These are phyloP conservation scores for Dysdera silvatica DNA, from an alignment of 1,140 invertebrate species.

Conservation along the genomic window DNA sequence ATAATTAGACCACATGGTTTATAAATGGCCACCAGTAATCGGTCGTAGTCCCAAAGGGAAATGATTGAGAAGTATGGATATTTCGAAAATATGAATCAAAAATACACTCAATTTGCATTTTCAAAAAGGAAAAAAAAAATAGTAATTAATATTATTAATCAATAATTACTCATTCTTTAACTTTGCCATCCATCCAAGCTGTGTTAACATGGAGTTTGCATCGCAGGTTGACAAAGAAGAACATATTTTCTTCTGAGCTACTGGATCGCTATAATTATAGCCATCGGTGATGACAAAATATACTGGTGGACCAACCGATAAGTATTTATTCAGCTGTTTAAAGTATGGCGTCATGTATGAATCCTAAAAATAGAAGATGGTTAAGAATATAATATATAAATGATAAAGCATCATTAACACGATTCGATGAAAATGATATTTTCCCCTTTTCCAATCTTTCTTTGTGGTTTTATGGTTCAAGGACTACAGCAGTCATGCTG, in stretches of 20 bases:
- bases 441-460: too few species aligned
- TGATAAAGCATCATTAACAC: too few species aligned
- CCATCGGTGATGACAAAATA: conserved; percentile 79
- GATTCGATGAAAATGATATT: too few species aligned
- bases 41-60: too few species aligned
- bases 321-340: conserved; percentile 58
- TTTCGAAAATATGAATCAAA: too few species aligned
- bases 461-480: too few species aligned
- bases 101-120: not conserved
- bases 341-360: conserved; percentile 81
- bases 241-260: conserved; percentile 67
- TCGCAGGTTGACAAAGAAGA: conserved; percentile 57
- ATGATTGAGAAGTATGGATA: not conserved
- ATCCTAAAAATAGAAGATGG: conserved; percentile 48
- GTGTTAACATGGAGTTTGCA: conserved; percentile 68
- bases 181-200: conserved; percentile 43
- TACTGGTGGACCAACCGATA: conserved; percentile 80
- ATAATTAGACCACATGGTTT: too few species aligned
- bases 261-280: conserved; percentile 58
- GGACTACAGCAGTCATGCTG: too few species aligned
- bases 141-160: not conserved
- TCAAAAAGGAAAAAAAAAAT: too few species aligned
- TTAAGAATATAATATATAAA: too few species aligned
- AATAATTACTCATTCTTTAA: conserved; percentile 23
- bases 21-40: too few species aligned